Percentiles rank a stretch among this genome's conserved stretches.
Evolutionary conservation across 1,140 invertebrate species (phyloP).

Genomic region (Pseudomyrmex concolor): DNA sequence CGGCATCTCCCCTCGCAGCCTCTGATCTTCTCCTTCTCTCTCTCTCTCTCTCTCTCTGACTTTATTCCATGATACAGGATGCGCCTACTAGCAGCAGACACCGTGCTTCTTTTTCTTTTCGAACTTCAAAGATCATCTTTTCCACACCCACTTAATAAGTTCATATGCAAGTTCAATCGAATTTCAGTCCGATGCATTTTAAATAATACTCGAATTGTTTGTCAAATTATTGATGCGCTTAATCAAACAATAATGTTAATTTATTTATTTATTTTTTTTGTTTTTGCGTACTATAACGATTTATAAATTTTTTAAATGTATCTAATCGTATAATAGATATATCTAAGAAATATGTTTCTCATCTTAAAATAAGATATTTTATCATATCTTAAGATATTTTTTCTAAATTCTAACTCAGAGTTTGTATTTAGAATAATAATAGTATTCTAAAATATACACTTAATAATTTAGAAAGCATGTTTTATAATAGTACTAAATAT

Average conservation of each 20-base stretch:
- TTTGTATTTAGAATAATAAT: too few species aligned
- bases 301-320: too few species aligned
- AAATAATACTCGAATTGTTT: neutral
- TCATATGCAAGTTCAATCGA: neutral
- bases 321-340: too few species aligned
- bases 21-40: conserved; percentile 33
- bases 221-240: neutral
- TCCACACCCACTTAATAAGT: neutral
- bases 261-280: too few species aligned
- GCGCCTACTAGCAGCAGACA: conserved; percentile 22
- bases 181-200: neutral
- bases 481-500: neutral
- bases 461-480: neutral
- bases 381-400: too few species aligned
- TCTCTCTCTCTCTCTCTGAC: neutral
- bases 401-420: too few species aligned
- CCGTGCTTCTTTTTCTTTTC: conserved; percentile 21
- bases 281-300: too few species aligned
- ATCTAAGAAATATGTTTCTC: too few species aligned
- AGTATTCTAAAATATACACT: too few species aligned
- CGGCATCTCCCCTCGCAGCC: conserved; percentile 69
- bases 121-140: neutral
- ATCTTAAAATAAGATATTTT: too few species aligned
- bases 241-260: too few species aligned
- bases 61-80: conserved; percentile 39